Conservation (phyloP, 2,113 vertebrate species). For the Acanthochromis polyacanthus region DNA sequence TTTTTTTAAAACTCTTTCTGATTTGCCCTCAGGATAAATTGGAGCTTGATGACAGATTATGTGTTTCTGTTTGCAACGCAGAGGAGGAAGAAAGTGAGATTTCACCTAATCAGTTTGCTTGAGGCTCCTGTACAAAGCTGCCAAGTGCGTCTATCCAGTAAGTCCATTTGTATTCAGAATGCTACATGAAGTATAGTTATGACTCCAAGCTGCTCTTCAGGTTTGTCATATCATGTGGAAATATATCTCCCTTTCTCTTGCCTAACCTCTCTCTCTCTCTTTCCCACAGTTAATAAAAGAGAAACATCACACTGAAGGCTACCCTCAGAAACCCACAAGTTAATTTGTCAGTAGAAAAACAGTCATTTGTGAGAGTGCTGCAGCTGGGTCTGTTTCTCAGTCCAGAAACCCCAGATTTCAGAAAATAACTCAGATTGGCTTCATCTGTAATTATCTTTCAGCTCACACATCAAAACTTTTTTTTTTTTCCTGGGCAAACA, state of each 20-base stretch:
- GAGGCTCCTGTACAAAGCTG: not conserved
- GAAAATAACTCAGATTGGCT: slow-evolving; percentile 57
- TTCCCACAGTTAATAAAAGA: slow-evolving; percentile 2
- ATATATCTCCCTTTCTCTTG: not conserved
- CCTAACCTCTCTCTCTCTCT: not conserved
- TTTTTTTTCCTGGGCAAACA: slow-evolving; percentile 15
- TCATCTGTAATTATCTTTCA: slow-evolving; percentile 69
- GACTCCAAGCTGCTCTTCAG: slow-evolving; percentile 45
- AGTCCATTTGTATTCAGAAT: not conserved
- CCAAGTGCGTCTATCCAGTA: not conserved
- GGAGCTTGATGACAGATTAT: not conserved
- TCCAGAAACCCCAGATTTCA: slow-evolving; percentile 57
- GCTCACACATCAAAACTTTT: slow-evolving; percentile 38
- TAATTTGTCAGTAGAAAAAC: slow-evolving; percentile 47
- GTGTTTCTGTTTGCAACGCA: slow-evolving; percentile 5
- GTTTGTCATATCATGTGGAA: slow-evolving; percentile 47
- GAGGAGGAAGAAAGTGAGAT: slow-evolving; percentile 33
- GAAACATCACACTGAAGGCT: slow-evolving; percentile 2
- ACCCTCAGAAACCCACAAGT: slow-evolving; percentile 15
- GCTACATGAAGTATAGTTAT: not conserved
- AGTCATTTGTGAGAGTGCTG: slow-evolving; percentile 41
- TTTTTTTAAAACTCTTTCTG: not conserved
- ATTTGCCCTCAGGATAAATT: slow-evolving; percentile 15
- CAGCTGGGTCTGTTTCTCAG: slow-evolving; percentile 34
- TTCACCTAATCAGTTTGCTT: slow-evolving; percentile 20